Evolutionary conservation across 2,888 invertebrate species (phyloP), one percentile per base, ranked within the genome.

Genomic region (Deilephila porcellus): DNA sequence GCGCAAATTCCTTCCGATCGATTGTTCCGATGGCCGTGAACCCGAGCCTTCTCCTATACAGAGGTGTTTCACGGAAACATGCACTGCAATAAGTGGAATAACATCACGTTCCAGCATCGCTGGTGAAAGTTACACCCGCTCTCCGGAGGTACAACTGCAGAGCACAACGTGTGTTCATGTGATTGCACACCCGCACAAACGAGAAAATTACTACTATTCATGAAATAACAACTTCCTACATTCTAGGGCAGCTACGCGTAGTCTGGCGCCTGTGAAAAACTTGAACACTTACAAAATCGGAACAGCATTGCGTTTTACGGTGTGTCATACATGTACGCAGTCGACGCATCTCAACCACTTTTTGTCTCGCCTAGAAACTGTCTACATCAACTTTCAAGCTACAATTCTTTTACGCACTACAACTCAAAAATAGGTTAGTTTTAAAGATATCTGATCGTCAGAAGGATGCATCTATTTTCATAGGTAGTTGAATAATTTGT

Each of bases 21-120:
- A 93, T 93, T 92, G 90, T 91, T 90, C 85, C 84, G 83, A 79
- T 90, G 92, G 88, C 91, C 92, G 86, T 93, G 92, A 92, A 93
- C 92, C 87, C 89, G 76, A 83, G 81, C 84, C 82, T 83, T 83
- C 85, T 87, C 87, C 86, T 79, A 78, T 81, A 77, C 76, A 72
- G 76, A 76, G 76, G 75, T 79, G 83, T 82, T 85, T 86, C 84
- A 83, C 83, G 82, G 83, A 88, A 89, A 88, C 45, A 83, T 79
- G 81, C 80, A 83, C 76, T 73, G 76, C 64, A 82, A 79, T 78
- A 81, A 83, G 82, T 82, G 83, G 84, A 86, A 84, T 86, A 83
- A 85, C 83, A 83, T 84, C 82, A 85, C 84, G 83, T 82, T 79
- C 77, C 71, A 74, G 72, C 67, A 67, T 73, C 64, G 72, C 70